Base-by-base conservation (phyloP, 1,140 invertebrate species). In the Drosophila rufa region DNA sequence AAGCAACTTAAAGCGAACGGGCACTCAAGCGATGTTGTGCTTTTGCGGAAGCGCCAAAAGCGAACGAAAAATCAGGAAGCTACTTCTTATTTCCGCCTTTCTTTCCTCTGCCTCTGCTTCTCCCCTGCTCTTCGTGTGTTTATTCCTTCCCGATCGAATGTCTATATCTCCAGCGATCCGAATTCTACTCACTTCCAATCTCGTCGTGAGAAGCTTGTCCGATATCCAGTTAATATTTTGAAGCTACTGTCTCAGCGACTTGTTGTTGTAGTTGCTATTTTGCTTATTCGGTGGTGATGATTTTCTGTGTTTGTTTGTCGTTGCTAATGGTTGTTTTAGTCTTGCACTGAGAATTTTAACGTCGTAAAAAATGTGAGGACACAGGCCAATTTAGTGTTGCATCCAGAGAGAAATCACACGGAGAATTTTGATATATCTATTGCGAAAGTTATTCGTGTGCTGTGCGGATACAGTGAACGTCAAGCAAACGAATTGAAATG, bases 331-430 rank as follows among this genome's bases (percentile, higher is more conserved):
- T 70, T 25, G 40, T 43, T 70, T 67, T 61, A 15, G 19, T 19
- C 1, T 70, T 84, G 67, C 81, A 89, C 84, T 90, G 84, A 89
- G 85, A 89, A 89, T 89, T 89, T 89, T 71, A 56, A 86, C 70
- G 75, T 61, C 55, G 75, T 64, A 75, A 65, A 58, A 69, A 78
- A 47, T 68, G 57, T 62, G 42, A 82, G 61, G 48, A 80, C 84
- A 83, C 82, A 55, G 68, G 73, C 66, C 74, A 84, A 84, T 90
- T 89, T 86, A 75, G 56, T 69, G 58, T 70, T 74, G 84, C 84
- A 89, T 89, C 59, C 69, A 89, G 80, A 78, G 66, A 78, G 69
- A 75, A 80, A 61, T 38, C 82, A 84, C 85, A 89, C 84, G 74
- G 66, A 83, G 80, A 86, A 81, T 89, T 90, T 84, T 81, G 76